phyloP scores from a whole-genome alignment of 2,888 invertebrate species.

The Teleiodes luculella region DNA sequence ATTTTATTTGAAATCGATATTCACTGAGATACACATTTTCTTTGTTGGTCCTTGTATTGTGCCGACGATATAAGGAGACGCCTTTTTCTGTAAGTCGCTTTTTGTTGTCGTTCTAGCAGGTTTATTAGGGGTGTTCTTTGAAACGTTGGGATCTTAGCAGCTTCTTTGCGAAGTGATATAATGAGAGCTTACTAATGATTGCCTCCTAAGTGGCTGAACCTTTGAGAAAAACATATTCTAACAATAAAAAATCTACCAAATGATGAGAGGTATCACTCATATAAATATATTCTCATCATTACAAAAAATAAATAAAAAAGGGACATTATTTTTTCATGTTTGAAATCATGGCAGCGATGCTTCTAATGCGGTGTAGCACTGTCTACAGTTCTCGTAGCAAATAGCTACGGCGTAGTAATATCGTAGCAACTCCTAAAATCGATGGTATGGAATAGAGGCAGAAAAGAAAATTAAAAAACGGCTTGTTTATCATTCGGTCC shows the following conservation, averaged over 20 bases:
- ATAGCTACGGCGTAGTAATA: neutral
- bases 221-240: neutral
- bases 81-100: conserved; percentile 32
- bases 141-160: neutral
- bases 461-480: neutral
- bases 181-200: neutral
- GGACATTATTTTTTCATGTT: no score
- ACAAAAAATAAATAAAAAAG: no score
- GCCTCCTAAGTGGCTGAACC: neutral
- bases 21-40: conserved; percentile 62
- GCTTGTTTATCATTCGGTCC: neutral
- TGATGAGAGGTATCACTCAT: no score
- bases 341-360: no score
- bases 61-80: conserved; percentile 33
- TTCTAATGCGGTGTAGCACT: no score
- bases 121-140: conserved; percentile 8
- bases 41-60: conserved; percentile 38
- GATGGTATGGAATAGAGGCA: neutral
- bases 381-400: no score
- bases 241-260: no score
- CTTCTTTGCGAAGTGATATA: neutral
- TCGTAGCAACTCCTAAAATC: neutral
- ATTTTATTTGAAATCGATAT: conserved; percentile 79
- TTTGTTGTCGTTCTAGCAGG: conserved; percentile 26
- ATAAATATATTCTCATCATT: neutral